These are phyloP conservation scores for Teleogryllus occipitalis DNA, from an alignment of 1,140 invertebrate genomes.

Conservation along the genomic window DNA sequence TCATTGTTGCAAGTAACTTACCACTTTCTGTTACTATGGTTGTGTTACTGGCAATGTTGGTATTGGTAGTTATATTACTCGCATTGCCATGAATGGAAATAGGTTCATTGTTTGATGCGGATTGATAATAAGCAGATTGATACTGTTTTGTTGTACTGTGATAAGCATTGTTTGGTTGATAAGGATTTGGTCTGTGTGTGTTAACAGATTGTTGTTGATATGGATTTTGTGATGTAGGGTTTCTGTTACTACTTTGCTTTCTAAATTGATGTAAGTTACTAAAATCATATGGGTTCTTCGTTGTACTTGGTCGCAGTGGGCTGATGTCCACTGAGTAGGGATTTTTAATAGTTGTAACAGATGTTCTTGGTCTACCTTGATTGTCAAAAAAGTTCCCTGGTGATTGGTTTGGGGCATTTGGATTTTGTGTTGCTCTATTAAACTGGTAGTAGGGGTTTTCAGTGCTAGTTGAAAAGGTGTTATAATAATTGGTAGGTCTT, in stretches of 20 bases:
- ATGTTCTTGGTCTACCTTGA: neutral
- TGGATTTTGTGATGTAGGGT: conserved; percentile 15
- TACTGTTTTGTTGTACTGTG: neutral
- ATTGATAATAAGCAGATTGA: neutral
- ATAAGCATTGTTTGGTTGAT: neutral
- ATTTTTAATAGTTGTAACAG: neutral
- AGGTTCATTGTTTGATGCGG: conserved; percentile 9
- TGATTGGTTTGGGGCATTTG: neutral
- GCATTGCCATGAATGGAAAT: neutral
- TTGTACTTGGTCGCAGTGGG: neutral
- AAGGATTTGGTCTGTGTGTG: neutral
- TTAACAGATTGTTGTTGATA: neutral
- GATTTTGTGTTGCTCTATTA: neutral
- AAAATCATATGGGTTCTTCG: conserved; percentile 22
- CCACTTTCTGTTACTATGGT: neutral
- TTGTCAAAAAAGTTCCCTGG: neutral
- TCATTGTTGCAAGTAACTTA: neutral
- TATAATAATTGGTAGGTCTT: neutral
- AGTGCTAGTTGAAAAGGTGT: neutral
- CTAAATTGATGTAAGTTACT: conserved; percentile 13
- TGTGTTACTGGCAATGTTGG: neutral
- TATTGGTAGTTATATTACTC: neutral
- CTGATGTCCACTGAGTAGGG: neutral
- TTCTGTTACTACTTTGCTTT: neutral
- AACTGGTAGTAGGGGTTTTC: neutral